These are phyloP conservation scores for Rhinella marina DNA, from an alignment of 2,797 vertebrate species.

Conservation along the genomic window DNA sequence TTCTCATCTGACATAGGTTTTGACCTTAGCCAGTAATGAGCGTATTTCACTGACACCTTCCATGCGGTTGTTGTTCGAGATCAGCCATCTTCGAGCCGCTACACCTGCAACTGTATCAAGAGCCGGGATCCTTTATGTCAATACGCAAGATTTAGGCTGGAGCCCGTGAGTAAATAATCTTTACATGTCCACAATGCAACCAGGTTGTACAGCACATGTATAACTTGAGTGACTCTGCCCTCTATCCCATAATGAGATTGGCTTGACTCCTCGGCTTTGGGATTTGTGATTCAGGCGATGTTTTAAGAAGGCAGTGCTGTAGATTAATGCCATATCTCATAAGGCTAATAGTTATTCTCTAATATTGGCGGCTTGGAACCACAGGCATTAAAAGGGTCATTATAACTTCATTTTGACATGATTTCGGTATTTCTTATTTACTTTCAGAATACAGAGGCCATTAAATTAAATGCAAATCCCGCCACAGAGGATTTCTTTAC, in stretches of 20 bases:
- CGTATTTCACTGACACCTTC: constrained; percentile 76
- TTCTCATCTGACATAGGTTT: constrained; percentile 67
- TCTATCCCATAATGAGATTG: neutral
- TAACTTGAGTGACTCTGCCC: neutral
- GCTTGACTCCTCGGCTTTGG: neutral
- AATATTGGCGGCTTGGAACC: constrained; percentile 7
- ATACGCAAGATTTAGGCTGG: constrained; percentile 81
- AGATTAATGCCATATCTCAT: constrained; percentile 29
- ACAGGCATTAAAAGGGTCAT: constrained; percentile 24
- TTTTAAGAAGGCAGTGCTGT: neutral
- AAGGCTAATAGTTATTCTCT: constrained; percentile 27
- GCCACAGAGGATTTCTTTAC: constrained; percentile 38
- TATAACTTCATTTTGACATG: constrained; percentile 19
- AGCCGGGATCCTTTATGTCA: constrained; percentile 78
- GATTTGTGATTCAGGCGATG: neutral
- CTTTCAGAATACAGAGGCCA: constrained; percentile 16
- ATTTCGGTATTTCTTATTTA: constrained; percentile 46
- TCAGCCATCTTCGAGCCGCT: constrained; percentile 76
- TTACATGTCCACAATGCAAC: neutral
- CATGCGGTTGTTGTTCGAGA: constrained; percentile 82
- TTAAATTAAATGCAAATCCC: constrained; percentile 49
- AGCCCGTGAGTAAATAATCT: constrained; percentile 74
- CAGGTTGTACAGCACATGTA: neutral
- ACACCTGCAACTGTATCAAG: constrained; percentile 80
- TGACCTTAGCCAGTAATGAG: constrained; percentile 81